These are phyloP conservation scores for Genyomyrus donnyi DNA, from an alignment of 2,113 vertebrate species.

Conservation along the genomic window DNA sequence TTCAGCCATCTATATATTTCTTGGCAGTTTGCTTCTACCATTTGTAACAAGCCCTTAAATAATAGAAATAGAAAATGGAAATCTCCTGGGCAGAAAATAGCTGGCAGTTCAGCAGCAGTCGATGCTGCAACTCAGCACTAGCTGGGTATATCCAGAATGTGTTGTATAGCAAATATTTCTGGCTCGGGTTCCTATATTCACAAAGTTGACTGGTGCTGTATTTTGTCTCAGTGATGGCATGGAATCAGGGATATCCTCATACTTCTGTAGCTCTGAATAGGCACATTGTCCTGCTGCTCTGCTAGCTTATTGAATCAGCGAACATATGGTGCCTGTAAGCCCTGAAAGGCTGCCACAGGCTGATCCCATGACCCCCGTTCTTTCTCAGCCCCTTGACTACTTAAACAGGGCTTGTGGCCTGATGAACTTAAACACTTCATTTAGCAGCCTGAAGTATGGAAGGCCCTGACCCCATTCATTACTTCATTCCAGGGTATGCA, in stretches of 20 bases:
- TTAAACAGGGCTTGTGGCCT: constrained; percentile 40
- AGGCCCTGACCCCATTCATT: neutral
- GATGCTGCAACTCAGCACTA: neutral
- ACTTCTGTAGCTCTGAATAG: constrained; percentile 52
- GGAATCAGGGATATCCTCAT: constrained; percentile 52
- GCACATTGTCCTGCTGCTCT: constrained; percentile 56
- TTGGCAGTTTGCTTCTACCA: neutral
- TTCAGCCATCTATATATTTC: neutral
- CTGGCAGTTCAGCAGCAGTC: neutral
- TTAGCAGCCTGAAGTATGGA: constrained; percentile 7
- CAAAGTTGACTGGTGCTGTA: constrained; percentile 44
- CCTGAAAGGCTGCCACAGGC: constrained; percentile 53
- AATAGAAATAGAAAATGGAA: neutral
- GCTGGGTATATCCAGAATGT: neutral
- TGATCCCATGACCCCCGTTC: constrained; percentile 50
- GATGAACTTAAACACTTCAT: constrained; percentile 67
- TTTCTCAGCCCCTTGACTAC: constrained; percentile 51
- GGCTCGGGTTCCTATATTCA: neutral
- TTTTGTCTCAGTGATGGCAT: constrained; percentile 48
- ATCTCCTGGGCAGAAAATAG: neutral
- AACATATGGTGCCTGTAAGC: constrained; percentile 66
- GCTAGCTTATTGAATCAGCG: constrained; percentile 52
- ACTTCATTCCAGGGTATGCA: neutral
- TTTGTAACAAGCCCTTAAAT: neutral
- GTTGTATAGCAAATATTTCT: neutral